Evolutionary conservation across 1,140 invertebrate genomes (phyloP).

Genomic region (Eueides isabella): DNA sequence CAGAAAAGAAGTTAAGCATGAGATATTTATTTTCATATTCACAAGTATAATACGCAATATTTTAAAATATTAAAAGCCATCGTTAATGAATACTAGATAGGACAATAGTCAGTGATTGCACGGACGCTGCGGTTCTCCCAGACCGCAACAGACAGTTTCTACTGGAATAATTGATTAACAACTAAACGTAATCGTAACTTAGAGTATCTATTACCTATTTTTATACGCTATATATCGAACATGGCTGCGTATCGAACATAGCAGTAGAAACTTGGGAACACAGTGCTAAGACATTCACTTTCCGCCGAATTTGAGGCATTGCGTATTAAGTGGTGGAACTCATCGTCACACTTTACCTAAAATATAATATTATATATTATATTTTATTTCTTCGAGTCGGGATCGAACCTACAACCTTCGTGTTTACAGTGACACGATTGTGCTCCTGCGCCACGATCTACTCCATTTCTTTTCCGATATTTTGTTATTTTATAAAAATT

Average conservation of each 20-base stretch:
- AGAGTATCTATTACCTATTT: neutral
- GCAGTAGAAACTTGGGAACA: no score
- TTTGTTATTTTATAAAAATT: neutral
- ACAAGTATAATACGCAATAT: neutral
- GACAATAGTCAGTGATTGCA: conserved; percentile 66
- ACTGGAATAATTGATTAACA: conserved; percentile 26
- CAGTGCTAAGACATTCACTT: no score
- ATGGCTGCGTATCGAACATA: no score
- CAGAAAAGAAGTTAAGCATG: neutral
- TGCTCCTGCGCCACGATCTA: no score
- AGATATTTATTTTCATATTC: neutral
- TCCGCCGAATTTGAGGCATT: no score
- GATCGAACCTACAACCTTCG: no score
- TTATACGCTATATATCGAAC: no score
- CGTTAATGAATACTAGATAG: conserved; percentile 10
- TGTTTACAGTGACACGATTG: no score
- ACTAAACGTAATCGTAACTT: conserved; percentile 14
- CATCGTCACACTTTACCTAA: no score
- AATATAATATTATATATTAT: no score
- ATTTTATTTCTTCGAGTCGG: no score
- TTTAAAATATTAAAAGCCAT: neutral
- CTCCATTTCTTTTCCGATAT: neutral
- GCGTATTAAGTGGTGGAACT: no score
- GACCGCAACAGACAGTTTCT: conserved; percentile 48
- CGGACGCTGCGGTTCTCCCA: conserved; percentile 53